phyloP scores from a whole-genome alignment of 2,888 invertebrate genomes.

The Diabrotica balteata region DNA sequence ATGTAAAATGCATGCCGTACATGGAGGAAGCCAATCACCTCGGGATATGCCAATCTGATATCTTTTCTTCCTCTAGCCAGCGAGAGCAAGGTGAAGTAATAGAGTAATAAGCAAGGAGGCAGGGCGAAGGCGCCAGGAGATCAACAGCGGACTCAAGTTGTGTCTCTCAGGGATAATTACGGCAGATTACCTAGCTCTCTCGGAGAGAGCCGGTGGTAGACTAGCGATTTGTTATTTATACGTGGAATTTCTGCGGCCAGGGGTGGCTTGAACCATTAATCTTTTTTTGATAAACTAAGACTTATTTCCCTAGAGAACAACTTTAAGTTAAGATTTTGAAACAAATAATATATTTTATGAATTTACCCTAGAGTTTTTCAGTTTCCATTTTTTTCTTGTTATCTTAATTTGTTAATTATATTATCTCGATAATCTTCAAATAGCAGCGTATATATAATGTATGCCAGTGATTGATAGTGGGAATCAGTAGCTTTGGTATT shows the following conservation, averaged over 20 bases:
- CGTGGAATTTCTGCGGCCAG: conserved; percentile 6
- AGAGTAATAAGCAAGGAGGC: conserved; percentile 12
- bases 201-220: conserved; percentile 8
- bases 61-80: conserved; percentile 11
- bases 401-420: too few relatives aligned
- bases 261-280: background rate
- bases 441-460: too few relatives aligned
- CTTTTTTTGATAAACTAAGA: too few relatives aligned
- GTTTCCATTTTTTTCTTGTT: too few relatives aligned
- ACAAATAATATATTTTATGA: too few relatives aligned
- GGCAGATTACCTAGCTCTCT: conserved; percentile 43
- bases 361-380: too few relatives aligned
- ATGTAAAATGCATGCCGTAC: conserved; percentile 33
- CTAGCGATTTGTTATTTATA: conserved; percentile 14
- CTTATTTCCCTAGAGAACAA: too few relatives aligned
- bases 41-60: conserved; percentile 14
- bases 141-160: conserved; percentile 18
- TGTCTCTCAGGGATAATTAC: conserved; percentile 44
- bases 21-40: conserved; percentile 17
- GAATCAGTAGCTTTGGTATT: too few relatives aligned
- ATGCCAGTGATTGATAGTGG: too few relatives aligned
- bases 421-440: too few relatives aligned
- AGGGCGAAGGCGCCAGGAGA: conserved; percentile 15
- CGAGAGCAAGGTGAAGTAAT: conserved; percentile 13
- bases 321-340: too few relatives aligned